Evolutionary conservation across 2,888 invertebrate species (phyloP).

Genomic region (Emmelina monodactyla): DNA sequence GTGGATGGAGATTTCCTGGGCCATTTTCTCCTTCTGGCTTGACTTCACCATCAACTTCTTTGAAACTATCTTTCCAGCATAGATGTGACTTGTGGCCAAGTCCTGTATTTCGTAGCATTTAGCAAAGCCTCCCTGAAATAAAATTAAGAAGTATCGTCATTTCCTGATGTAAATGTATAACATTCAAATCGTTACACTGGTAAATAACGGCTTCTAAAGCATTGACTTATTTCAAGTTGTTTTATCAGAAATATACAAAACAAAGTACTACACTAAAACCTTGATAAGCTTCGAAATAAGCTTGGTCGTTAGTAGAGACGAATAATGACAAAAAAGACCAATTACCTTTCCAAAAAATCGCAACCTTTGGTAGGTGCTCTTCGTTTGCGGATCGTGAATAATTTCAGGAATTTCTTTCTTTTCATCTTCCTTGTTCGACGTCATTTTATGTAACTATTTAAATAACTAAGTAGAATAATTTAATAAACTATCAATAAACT

Average conservation of each 20-base stretch:
- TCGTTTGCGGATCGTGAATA: conserved; percentile 78
- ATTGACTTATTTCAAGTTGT: too few species aligned
- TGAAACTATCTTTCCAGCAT: conserved; percentile 96
- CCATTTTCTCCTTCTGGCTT: conserved; percentile 97
- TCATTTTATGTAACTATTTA: conserved; percentile 62
- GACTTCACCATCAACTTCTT: conserved; percentile 92
- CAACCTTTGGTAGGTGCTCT: conserved; percentile 81
- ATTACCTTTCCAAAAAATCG: conserved; percentile 90
- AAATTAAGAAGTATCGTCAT: too few species aligned
- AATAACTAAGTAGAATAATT: conserved; percentile 42
- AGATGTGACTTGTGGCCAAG: conserved; percentile 76
- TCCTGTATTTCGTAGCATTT: conserved; percentile 97
- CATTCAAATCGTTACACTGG: too few species aligned
- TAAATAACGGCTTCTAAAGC: too few species aligned
- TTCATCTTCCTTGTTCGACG: conserved; percentile 59
- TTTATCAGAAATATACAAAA: too few species aligned
- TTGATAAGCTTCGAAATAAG: too few species aligned
- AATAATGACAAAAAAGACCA: too few species aligned
- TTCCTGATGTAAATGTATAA: too few species aligned
- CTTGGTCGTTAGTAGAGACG: too few species aligned
- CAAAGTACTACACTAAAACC: too few species aligned
- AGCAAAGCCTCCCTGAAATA: conserved; percentile 92
- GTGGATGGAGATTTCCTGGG: conserved; percentile 96
- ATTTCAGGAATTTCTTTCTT: conserved; percentile 83
- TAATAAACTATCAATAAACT: conserved; percentile 32